Conservation (phyloP, 2,113 vertebrate species). For the Tursiops truncatus region DNA sequence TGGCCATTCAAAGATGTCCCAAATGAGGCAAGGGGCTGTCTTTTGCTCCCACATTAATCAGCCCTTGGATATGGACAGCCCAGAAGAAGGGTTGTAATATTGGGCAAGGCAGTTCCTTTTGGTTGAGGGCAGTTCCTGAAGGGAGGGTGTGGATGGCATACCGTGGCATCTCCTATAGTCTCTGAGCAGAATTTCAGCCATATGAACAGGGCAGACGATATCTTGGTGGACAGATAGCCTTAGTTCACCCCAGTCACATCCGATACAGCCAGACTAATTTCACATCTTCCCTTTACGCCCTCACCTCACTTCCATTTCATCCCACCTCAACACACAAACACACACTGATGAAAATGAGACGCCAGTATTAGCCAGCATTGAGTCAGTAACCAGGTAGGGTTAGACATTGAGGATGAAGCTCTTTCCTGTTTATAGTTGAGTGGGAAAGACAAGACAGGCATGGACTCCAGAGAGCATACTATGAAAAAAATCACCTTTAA, state of each 20-base stretch:
- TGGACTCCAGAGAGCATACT: neutral
- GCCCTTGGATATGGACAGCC: neutral
- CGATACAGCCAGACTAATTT: neutral
- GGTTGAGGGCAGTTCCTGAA: neutral
- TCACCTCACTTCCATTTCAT: neutral
- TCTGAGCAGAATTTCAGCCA: neutral
- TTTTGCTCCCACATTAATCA: neutral
- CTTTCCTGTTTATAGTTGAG: neutral
- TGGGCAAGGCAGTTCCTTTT: neutral
- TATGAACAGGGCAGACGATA: neutral
- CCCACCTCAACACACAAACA: neutral
- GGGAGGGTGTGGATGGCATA: neutral
- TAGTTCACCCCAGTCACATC: neutral
- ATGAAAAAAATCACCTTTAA: neutral
- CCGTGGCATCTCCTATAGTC: fast-evolving
- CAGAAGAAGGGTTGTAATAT: neutral
- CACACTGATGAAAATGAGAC: neutral
- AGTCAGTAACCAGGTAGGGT: neutral
- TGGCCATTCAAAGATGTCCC: neutral
- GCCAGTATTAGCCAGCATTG: neutral
- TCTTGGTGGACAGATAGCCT: neutral
- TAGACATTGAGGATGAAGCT: neutral
- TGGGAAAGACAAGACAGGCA: neutral
- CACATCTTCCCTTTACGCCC: neutral
- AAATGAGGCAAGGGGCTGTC: neutral